phyloP scores from a whole-genome alignment of 2,888 invertebrate genomes.

The Melangyna quadrimaculata region DNA sequence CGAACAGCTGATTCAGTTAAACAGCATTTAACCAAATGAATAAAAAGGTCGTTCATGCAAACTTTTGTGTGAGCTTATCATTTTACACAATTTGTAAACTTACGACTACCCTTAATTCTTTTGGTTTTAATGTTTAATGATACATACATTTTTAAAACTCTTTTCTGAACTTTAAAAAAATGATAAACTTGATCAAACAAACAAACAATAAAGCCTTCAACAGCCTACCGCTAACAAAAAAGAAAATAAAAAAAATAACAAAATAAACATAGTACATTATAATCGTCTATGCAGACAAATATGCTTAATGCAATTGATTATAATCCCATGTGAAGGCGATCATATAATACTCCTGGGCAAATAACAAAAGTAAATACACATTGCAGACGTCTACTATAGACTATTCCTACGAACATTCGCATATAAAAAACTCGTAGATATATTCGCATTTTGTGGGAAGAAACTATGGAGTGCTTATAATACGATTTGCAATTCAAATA shows the following conservation, averaged over 20 bases:
- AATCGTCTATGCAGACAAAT: not conserved
- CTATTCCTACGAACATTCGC: slow-evolving; percentile 1
- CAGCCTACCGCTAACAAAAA: not conserved
- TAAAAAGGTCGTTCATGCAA: too few relatives aligned
- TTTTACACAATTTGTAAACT: too few relatives aligned
- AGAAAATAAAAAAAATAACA: too few relatives aligned
- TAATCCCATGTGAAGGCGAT: slow-evolving; percentile 52
- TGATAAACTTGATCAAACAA: not conserved
- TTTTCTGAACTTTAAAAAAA: too few relatives aligned
- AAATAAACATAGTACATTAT: not conserved
- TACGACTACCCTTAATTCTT: too few relatives aligned
- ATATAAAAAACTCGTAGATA: not conserved
- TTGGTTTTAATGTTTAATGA: too few relatives aligned
- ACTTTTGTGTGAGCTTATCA: too few relatives aligned
- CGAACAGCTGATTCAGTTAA: too few relatives aligned
- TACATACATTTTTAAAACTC: too few relatives aligned
- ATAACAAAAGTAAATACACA: slow-evolving; percentile 14
- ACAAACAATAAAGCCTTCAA: not conserved
- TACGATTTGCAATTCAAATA: slow-evolving; percentile 70
- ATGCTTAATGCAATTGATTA: slow-evolving; percentile 44
- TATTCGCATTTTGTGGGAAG: slow-evolving; percentile 53
- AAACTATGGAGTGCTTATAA: slow-evolving; percentile 35
- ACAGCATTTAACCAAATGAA: too few relatives aligned
- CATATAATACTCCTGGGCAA: slow-evolving; percentile 50
- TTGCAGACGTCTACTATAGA: too few relatives aligned